Conservation (phyloP, 2,888 invertebrate genomes). For the Hypsopygia costalis region DNA sequence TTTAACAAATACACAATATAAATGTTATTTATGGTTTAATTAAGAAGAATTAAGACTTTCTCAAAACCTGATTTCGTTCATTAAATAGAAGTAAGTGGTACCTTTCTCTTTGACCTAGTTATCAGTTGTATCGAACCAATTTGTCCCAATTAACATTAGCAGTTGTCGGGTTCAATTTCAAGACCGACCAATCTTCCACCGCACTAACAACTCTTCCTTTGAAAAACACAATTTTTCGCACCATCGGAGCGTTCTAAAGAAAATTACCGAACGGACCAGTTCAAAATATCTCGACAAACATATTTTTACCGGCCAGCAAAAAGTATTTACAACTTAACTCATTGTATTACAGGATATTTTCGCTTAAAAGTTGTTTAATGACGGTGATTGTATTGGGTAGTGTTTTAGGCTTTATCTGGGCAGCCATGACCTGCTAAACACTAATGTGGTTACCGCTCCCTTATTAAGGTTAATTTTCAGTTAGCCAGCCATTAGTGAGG, state of each 20-base stretch:
- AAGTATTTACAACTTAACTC: constrained; percentile 15
- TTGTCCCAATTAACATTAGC: background rate
- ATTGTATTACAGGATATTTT: constrained; percentile 29
- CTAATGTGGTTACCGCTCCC: constrained; percentile 47
- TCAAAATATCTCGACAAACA: constrained; percentile 49
- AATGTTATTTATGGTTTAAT: no score
- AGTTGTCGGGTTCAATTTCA: constrained; percentile 22
- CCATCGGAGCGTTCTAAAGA: constrained; percentile 70
- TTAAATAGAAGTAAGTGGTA: no score
- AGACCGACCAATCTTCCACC: constrained; percentile 39
- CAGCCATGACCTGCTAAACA: constrained; percentile 55
- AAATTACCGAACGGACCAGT: constrained; percentile 58
- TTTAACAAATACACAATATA: no score
- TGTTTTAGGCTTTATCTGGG: constrained; percentile 52
- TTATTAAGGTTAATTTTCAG: constrained; percentile 51
- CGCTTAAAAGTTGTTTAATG: constrained; percentile 14
- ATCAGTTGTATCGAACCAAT: background rate
- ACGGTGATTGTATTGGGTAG: constrained; percentile 25
- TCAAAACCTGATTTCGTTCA: no score
- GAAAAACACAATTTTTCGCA: constrained; percentile 72
- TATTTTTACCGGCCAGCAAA: constrained; percentile 26
- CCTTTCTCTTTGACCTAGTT: background rate
- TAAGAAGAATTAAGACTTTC: no score
- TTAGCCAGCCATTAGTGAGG: constrained; percentile 14
- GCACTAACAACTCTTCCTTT: constrained; percentile 45